Evolutionary conservation across 2,888 invertebrate genomes (phyloP), one percentile per base, ranked within the genome.

Genomic region (Phlogophora meticulosa): DNA sequence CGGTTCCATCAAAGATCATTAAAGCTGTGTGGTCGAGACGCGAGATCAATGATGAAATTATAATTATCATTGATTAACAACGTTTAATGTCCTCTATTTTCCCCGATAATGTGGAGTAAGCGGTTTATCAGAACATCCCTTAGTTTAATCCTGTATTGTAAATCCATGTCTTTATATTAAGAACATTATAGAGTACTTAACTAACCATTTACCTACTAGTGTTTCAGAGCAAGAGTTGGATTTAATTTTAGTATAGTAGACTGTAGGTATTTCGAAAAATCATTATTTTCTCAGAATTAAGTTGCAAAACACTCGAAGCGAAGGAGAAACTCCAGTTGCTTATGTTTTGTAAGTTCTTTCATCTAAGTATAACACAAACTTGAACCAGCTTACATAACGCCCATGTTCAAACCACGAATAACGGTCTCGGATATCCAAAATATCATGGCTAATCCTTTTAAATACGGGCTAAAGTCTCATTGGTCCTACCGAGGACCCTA

Each of bases 361-460:
- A 22, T 22, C 10, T 28, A n/a, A n/a, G n/a, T n/a, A n/a, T 22
- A 11, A 40, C 32, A 46, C 7, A 7, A 32, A 22, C 10, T 24
- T 24, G 22, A 20, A 43, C n/a, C 1, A 49, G 20, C 13, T 34
- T 34, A 20, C 4, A 9, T 24, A 32, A 40, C 43, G 20, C 10
- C 20, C 11, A 52, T 32, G 28, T 46, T 22, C 13, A 46, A 56
- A 60, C 40, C 22, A 49, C 53, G 17, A 76, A 66, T 69, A 52
- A 67, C 28, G 40, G 36, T 60, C 32, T 48, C 36, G 32, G 52
- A 65, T 63, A 78, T 20, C n/a, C 59, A 40, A 64, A 81, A 74
- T 71, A 81, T 72, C 56, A 13, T 53, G 15, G 38, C 60, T 75
- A 81, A 85, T 83, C 85, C 77, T 51, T 68, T 68, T 77, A 74